phyloP scores from a whole-genome alignment of 2,888 invertebrate genomes.

The Notodonta dromedarius region DNA sequence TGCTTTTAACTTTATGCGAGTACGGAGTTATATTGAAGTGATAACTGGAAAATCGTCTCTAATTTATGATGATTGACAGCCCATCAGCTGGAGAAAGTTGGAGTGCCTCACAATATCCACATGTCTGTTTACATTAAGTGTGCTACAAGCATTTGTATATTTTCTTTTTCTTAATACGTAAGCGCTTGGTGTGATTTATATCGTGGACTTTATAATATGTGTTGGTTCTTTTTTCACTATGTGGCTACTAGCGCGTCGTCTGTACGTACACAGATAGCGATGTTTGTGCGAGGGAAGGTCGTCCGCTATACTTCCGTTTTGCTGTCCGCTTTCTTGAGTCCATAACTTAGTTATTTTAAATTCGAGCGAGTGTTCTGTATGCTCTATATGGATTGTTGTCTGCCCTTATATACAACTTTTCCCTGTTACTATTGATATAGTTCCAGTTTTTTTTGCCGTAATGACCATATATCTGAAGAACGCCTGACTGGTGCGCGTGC shows the following conservation, averaged over 20 bases:
- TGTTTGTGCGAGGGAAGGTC: conserved; percentile 49
- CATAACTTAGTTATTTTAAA: conserved; percentile 49
- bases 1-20: conserved; percentile 16
- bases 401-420: conserved; percentile 35
- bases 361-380: conserved; percentile 42
- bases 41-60: conserved; percentile 74
- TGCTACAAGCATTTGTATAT: conserved; percentile 51
- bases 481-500: not conserved
- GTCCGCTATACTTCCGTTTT: conserved; percentile 52
- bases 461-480: conserved; percentile 9
- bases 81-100: conserved; percentile 77
- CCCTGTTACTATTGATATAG: conserved; percentile 32
- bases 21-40: conserved; percentile 53
- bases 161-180: conserved; percentile 54
- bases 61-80: conserved; percentile 76
- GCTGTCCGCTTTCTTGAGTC: conserved; percentile 51
- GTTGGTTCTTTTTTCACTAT: conserved; percentile 38
- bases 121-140: conserved; percentile 68
- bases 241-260: conserved; percentile 8
- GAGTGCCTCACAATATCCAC: conserved; percentile 70
- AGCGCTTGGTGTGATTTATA: conserved; percentile 41
- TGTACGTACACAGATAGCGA: conserved; percentile 26
- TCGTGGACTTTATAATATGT: conserved; percentile 32
- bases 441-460: conserved; percentile 29
- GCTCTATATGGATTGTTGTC: conserved; percentile 37